phyloP scores from a whole-genome alignment of 2,888 invertebrate genomes.

The Platypus cylindrus region DNA sequence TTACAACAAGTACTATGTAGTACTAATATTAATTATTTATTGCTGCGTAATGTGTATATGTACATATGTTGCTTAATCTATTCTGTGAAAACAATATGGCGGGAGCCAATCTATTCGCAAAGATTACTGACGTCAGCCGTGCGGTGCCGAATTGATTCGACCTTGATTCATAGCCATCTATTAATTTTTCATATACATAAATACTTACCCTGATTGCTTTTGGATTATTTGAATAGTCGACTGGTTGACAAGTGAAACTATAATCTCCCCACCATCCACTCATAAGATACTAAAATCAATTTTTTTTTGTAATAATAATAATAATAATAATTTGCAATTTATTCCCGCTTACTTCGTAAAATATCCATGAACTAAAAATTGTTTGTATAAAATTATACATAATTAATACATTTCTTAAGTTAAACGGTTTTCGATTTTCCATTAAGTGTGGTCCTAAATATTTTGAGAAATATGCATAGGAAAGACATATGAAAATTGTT shows the following conservation, averaged over 20 bases:
- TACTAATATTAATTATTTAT: no score
- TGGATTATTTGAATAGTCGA: conserved; percentile 61
- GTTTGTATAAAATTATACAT: conserved; percentile 85
- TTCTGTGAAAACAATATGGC: no score
- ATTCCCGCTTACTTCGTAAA: conserved; percentile 50
- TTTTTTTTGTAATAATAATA: neutral
- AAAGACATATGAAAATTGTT: conserved; percentile 75
- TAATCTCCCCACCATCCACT: conserved; percentile 61
- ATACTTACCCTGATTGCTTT: conserved; percentile 54
- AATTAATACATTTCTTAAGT: conserved; percentile 66
- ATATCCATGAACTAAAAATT: conserved; percentile 82
- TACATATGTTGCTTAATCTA: no score
- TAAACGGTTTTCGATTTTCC: conserved; percentile 81
- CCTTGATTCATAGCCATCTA: no score
- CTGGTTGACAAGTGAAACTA: conserved; percentile 66
- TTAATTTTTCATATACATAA: no score
- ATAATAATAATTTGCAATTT: conserved; percentile 2
- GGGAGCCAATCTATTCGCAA: no score
- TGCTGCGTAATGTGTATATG: no score
- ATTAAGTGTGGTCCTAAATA: conserved; percentile 75
- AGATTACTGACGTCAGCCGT: no score
- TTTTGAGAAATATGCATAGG: conserved; percentile 78
- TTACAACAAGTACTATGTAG: no score
- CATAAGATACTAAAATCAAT: conserved; percentile 40
- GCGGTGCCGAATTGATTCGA: no score